Conservation (phyloP, 2,888 invertebrate genomes). For the Tetheella fluctuosa region DNA sequence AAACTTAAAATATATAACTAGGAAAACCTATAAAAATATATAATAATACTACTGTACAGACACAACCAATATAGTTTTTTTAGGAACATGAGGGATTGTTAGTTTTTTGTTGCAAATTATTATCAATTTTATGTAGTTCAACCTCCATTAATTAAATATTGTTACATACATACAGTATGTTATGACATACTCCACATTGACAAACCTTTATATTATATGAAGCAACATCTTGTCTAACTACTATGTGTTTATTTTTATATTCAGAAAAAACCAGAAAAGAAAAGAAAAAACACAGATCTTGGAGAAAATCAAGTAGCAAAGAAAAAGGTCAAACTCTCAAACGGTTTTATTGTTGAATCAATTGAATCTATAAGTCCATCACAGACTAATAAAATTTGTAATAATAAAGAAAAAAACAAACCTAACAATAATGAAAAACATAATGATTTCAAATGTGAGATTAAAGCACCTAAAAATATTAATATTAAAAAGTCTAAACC, state of each 20-base stretch:
- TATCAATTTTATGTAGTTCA: no score
- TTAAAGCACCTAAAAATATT: slow-evolving; percentile 19
- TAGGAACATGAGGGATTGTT: no score
- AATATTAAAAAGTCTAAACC: slow-evolving; percentile 32
- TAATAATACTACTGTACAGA: no score
- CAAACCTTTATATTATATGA: no score
- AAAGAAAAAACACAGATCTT: slow-evolving; percentile 43
- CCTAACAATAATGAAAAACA: slow-evolving; percentile 20
- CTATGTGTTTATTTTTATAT: background rate
- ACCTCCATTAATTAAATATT: no score
- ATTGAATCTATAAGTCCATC: slow-evolving; percentile 55
- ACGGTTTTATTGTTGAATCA: slow-evolving; percentile 71
- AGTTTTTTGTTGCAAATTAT: no score
- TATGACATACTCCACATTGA: no score
- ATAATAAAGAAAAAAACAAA: slow-evolving; percentile 18
- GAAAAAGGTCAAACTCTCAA: slow-evolving; percentile 59
- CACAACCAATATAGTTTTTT: no score
- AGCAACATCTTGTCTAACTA: no score
- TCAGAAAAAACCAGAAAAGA: slow-evolving; percentile 40
- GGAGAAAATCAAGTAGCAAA: slow-evolving; percentile 40
- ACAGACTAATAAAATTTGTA: slow-evolving; percentile 44
- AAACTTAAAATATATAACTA: no score
- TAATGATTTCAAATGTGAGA: slow-evolving; percentile 21
- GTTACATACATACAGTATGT: no score
- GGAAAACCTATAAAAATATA: no score